phyloP scores from a whole-genome alignment of 2,888 invertebrate genomes.

The Leptogaster cylindrica region DNA sequence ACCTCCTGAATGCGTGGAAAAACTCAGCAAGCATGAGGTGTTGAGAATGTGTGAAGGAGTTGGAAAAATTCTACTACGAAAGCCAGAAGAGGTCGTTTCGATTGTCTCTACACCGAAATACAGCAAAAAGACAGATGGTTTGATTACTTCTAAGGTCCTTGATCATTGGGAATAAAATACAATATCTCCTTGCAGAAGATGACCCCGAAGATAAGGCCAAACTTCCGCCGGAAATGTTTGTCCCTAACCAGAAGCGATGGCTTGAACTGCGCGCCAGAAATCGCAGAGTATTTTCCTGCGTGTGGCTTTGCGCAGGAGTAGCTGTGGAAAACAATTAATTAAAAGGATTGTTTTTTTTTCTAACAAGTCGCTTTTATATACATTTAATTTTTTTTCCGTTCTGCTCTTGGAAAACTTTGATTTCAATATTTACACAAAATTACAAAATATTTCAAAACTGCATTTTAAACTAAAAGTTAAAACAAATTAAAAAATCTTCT shows the following conservation, averaged over 20 bases:
- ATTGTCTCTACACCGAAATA: constrained; percentile 66
- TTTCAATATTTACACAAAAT: constrained; percentile 11
- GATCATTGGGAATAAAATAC: too few species aligned
- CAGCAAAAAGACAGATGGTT: constrained; percentile 51
- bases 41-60: constrained; percentile 81
- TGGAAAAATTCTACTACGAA: constrained; percentile 76
- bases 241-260: constrained; percentile 91
- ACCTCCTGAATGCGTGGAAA: constrained; percentile 62
- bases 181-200: constrained; percentile 26
- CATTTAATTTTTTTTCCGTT: constrained; percentile 18
- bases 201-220: constrained; percentile 65
- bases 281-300: background rate
- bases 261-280: constrained; percentile 73
- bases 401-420: constrained; percentile 17
- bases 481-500: constrained; percentile 13
- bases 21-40: constrained; percentile 64
- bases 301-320: constrained; percentile 13
- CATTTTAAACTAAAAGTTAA: background rate
- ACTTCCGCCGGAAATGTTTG: constrained; percentile 87
- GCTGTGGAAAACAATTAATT: constrained; percentile 19
- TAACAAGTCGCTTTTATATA: background rate
- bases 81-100: constrained; percentile 83
- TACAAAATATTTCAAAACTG: constrained; percentile 14
- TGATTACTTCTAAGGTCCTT: background rate
- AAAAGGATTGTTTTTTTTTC: too few species aligned